Base-by-base conservation (phyloP, 2,113 vertebrate genomes). In the Oenanthe melanoleuca region DNA sequence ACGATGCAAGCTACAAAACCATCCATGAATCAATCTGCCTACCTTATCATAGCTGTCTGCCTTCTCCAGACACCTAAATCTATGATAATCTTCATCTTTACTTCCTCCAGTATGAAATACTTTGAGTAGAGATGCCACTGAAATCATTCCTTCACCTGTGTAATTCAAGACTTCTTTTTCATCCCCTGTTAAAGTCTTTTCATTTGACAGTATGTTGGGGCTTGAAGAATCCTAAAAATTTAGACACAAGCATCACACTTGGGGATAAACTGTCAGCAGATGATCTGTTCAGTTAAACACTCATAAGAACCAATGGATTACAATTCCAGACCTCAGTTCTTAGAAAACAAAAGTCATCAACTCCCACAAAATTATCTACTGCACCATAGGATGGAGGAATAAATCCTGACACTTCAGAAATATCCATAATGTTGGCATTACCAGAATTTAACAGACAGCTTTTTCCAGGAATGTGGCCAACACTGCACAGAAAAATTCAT, bases 41-140 rank as follows among this genome's bases (percentile, higher is more conserved):
- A 99, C 99, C 98, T 98, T 97, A 44, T 97, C 94, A 79, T 96
- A 92, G 75, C 97, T 96, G 61, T 93, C 89, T 92, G 42, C 96
- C 60, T 81, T 96, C 45, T 97, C 78, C 23, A 81, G 65, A 33
- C 64, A 53, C 77, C 67, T 75, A 67, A 98, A 98, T 80, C 95
- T 93, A 38, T 80, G 69, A 40, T 57, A 59, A 12, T 97, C 96
- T 40, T 93, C 95, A 11, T 86, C 52, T 88, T 94, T 97, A 17
- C 21, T 89, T 90, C 92, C 80, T 88, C 97, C 96, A 87, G 95
- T 96, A 81, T 65, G 96, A 95, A 99, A 97, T 16, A 99, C 97
- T 72, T 88, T 92, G 37, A 99, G 95, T 8, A 99, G 97, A 60
- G 92, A 97, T 87, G 97, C 47, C 22, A 99, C 29, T 49, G 98